phyloP scores from a whole-genome alignment of 2,113 vertebrate genomes.

The Carlito syrichta region DNA sequence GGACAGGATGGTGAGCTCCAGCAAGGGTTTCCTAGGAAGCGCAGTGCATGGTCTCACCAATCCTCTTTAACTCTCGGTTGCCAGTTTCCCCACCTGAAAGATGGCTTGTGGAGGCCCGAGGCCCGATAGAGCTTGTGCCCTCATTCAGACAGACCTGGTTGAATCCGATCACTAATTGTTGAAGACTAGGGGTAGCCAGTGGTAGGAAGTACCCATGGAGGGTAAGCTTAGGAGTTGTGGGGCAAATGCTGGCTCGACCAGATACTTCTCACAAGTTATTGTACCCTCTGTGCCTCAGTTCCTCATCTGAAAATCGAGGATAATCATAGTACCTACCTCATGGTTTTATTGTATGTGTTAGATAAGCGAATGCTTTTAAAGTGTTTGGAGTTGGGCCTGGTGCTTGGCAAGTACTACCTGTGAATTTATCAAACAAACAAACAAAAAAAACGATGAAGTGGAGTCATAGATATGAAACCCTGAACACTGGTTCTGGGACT shows the following conservation, averaged over 20 bases:
- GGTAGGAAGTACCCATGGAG: rapidly evolving
- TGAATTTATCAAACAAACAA: background rate
- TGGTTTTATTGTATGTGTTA: rapidly evolving
- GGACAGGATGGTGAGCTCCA: background rate
- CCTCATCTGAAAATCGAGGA: background rate
- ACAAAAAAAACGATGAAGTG: no score
- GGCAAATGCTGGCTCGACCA: background rate
- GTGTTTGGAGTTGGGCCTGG: background rate
- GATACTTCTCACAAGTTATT: background rate
- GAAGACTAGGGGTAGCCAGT: background rate
- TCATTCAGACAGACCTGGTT: no score
- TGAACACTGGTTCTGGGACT: background rate
- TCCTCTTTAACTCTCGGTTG: no score
- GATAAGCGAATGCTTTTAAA: background rate
- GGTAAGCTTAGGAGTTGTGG: background rate
- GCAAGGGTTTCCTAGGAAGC: background rate
- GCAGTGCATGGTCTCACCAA: background rate
- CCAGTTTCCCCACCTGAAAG: background rate
- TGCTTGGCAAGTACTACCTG: rapidly evolving
- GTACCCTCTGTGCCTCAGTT: background rate
- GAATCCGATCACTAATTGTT: background rate
- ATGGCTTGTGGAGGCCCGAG: rapidly evolving
- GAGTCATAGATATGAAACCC: rapidly evolving
- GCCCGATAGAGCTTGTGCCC: no score
- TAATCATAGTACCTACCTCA: rapidly evolving